A percentile compares a stretch with the other conserved stretches of the same genome.
Conservation (phyloP, 2,797 vertebrate genomes). For the Chaunax sp. region DNA sequence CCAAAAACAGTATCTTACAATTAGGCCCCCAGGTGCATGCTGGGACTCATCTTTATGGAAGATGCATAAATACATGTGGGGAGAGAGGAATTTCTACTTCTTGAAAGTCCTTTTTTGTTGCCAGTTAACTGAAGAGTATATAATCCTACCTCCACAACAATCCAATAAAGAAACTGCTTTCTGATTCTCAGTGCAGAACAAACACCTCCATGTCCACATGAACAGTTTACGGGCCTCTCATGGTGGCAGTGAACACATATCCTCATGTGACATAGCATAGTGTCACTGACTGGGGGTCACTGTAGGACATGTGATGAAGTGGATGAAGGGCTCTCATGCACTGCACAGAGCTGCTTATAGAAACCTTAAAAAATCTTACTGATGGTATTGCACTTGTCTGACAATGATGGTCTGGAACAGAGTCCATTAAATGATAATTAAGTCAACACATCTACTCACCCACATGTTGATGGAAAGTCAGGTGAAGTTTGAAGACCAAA, state of each 20-base stretch:
- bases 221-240: not conserved
- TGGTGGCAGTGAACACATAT: conserved; percentile 16
- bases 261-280: conserved; percentile 7
- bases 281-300: conserved; percentile 4
- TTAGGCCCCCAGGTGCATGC: conserved; percentile 32
- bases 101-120: not conserved
- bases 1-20: conserved; percentile 53
- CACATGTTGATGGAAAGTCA: no score
- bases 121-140: not conserved
- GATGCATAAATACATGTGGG: not conserved
- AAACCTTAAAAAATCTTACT: no score
- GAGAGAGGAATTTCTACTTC: not conserved
- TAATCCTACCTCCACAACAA: not conserved
- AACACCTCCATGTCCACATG: conserved; percentile 1
- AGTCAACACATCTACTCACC: no score
- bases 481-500: no score
- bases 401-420: no score
- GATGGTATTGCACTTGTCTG: no score
- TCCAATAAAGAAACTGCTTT: no score
- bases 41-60: conserved; percentile 20
- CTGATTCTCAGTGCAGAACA: not conserved
- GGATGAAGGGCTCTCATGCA: not conserved
- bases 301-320: not conserved
- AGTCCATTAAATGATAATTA: no score
- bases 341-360: no score